A percentile compares a stretch with the other conserved stretches of the same genome.
Conservation (phyloP, 2,888 invertebrate genomes). For the Anoplius nigerrimus region DNA sequence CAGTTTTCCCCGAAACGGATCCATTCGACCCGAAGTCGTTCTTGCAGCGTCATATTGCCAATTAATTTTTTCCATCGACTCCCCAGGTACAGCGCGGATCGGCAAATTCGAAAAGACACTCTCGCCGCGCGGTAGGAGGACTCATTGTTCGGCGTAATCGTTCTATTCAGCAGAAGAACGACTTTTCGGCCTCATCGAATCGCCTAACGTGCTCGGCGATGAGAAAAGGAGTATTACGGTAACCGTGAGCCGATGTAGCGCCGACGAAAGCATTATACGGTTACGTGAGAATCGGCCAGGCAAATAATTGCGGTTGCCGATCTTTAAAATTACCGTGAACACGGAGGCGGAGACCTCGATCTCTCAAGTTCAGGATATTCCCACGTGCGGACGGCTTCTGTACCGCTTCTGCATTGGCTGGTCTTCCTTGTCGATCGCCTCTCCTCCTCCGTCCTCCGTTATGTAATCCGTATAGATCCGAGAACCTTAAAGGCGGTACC, state of each 20-base stretch:
- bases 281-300: conserved; percentile 41
- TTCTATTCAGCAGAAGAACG: too few relatives aligned
- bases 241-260: conserved; percentile 27
- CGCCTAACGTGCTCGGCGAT: too few relatives aligned
- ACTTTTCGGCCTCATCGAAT: too few relatives aligned
- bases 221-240: not conserved
- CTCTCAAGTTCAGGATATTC: conserved; percentile 63
- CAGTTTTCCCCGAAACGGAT: too few relatives aligned
- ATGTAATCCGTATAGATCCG: conserved; percentile 3
- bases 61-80: too few relatives aligned
- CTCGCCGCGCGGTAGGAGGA: too few relatives aligned
- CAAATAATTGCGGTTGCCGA: conserved; percentile 42
- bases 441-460: not conserved
- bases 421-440: conserved; percentile 34
- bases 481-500: conserved; percentile 27
- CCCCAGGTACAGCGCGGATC: too few relatives aligned
- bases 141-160: too few relatives aligned
- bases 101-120: too few relatives aligned
- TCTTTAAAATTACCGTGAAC: conserved; percentile 37
- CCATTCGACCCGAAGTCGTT: too few relatives aligned
- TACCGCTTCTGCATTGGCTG: too few relatives aligned
- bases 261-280: conserved; percentile 18
- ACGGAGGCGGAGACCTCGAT: conserved; percentile 6
- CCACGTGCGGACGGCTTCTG: conserved; percentile 46
- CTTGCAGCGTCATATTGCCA: too few relatives aligned